Conservation (phyloP, 2,797 vertebrate species). For the Parauchenoglanis punctatus region DNA sequence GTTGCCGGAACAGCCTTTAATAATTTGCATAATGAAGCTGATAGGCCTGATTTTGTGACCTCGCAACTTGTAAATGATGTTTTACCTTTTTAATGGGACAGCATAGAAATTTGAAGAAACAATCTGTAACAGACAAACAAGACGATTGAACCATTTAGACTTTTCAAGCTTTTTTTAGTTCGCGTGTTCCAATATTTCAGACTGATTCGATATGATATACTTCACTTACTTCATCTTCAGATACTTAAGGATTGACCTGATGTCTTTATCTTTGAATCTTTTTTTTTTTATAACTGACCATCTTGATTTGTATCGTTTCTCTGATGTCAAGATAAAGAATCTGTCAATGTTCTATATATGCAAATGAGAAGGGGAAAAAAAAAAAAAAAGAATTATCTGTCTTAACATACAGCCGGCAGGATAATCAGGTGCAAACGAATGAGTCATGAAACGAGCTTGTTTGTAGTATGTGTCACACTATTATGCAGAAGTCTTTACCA, state of each 20-base stretch:
- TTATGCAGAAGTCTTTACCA: too few relatives aligned
- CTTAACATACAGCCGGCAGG: background rate
- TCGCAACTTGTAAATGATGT: too few relatives aligned
- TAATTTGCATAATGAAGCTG: background rate
- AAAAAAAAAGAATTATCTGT: background rate
- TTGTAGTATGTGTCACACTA: too few relatives aligned
- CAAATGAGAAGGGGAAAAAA: background rate
- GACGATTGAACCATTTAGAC: background rate
- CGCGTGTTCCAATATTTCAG: background rate
- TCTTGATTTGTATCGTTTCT: background rate
- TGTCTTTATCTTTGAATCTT: background rate
- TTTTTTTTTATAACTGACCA: background rate
- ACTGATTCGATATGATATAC: background rate
- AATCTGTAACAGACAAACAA: background rate
- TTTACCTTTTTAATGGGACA: too few relatives aligned
- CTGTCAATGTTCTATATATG: too few relatives aligned
- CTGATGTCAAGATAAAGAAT: background rate
- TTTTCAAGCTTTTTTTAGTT: background rate
- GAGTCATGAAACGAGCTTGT: slow-evolving; percentile 10
- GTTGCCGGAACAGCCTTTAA: too few relatives aligned
- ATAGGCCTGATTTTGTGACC: background rate
- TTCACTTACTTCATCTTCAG: background rate
- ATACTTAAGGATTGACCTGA: background rate
- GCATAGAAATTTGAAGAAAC: background rate
- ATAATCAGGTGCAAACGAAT: slow-evolving; percentile 19